A percentile compares a stretch with the other conserved stretches of the same genome.
Evolutionary conservation across 2,113 vertebrate genomes (phyloP).

Genomic region (Murina feae): DNA sequence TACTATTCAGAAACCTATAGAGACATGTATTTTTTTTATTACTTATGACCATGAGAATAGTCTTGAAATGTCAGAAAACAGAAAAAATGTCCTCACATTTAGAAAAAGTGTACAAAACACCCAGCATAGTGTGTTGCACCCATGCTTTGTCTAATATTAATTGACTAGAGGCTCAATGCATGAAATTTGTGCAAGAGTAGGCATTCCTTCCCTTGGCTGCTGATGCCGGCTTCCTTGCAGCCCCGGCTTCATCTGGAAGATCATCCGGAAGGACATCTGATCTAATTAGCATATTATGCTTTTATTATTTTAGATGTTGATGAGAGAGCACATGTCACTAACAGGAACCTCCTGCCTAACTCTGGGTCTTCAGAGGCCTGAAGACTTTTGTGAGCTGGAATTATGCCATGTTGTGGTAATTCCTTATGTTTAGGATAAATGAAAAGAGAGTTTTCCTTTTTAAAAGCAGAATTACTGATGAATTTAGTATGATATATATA

Average conservation of each 20-base stretch:
- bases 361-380: background rate
- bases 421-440: background rate
- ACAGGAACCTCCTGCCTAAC: constrained; percentile 1
- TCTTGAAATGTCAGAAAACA: background rate
- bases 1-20: background rate
- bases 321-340: background rate
- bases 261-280: no score
- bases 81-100: background rate
- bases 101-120: background rate
- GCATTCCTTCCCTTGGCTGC: no score
- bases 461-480: background rate
- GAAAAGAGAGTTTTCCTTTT: background rate
- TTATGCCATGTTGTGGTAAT: background rate
- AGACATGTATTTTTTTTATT: background rate
- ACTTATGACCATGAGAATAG: background rate
- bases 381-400: background rate
- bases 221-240: no score
- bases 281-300: no score
- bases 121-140: background rate
- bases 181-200: no score
- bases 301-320: constrained; percentile 30
- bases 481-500: background rate
- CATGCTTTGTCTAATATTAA: no score
- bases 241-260: no score
- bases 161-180: no score